Evolutionary conservation across 2,888 invertebrate genomes (phyloP).

Genomic region (Galerucella pusilla): DNA sequence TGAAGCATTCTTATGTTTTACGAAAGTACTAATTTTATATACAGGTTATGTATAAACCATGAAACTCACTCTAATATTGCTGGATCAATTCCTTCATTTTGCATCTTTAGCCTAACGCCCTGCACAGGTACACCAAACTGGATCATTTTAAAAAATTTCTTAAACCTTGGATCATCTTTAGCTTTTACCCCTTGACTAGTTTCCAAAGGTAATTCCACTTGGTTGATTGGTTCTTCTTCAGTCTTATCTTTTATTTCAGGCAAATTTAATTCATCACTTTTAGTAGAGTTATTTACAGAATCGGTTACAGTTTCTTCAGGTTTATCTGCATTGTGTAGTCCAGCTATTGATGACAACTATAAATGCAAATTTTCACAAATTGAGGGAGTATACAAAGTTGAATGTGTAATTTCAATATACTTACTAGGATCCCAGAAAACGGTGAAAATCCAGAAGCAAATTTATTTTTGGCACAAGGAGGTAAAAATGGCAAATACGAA

Average conservation of each 20-base stretch:
- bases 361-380: slow-evolving; percentile 21
- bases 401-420: slow-evolving; percentile 44
- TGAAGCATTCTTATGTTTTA: no score
- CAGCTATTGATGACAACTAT: slow-evolving; percentile 71
- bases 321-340: slow-evolving; percentile 51
- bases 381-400: neutral
- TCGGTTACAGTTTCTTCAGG: slow-evolving; percentile 27
- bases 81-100: slow-evolving; percentile 84
- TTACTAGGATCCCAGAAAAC: slow-evolving; percentile 66
- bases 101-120: slow-evolving; percentile 86
- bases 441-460: neutral
- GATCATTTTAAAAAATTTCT: slow-evolving; percentile 88
- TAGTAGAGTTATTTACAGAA: neutral
- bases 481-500: neutral
- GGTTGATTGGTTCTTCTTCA: slow-evolving; percentile 42
- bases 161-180: slow-evolving; percentile 74
- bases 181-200: slow-evolving; percentile 57
- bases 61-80: slow-evolving; percentile 73
- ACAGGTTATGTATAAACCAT: neutral
- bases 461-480: neutral
- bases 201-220: slow-evolving; percentile 11
- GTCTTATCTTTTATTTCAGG: slow-evolving; percentile 30
- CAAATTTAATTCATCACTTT: slow-evolving; percentile 31
- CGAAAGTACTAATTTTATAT: no score
- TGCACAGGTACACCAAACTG: slow-evolving; percentile 86